Conservation (phyloP, 2,888 invertebrate genomes). For the Troilus luridus region DNA sequence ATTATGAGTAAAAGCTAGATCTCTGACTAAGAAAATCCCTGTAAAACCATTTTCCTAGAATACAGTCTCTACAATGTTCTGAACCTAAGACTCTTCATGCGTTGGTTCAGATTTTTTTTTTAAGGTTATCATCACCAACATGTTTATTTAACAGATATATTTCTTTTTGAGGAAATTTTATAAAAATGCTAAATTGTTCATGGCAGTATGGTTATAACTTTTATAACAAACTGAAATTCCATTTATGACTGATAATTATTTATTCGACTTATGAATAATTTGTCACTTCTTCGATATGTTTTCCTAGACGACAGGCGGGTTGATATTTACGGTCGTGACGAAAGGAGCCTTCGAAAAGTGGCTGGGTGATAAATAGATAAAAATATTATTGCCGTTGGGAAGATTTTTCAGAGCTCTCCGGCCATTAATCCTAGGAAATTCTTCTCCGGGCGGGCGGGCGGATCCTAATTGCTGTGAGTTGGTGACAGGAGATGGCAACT, state of each 20-base stretch:
- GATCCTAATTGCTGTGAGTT: conserved; percentile 18
- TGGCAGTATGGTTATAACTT: not conserved
- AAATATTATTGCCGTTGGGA: conserved; percentile 25
- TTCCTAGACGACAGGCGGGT: not conserved
- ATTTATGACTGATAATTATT: not conserved
- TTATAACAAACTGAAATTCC: not conserved
- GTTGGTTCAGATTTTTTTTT: too few species aligned
- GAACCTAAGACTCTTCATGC: too few species aligned
- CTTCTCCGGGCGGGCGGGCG: not conserved
- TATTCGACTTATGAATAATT: not conserved
- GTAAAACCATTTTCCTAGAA: too few species aligned
- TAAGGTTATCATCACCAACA: too few species aligned
- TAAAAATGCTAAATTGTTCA: too few species aligned
- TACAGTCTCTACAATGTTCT: too few species aligned
- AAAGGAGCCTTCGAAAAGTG: not conserved
- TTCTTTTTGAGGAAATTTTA: too few species aligned
- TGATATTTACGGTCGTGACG: conserved; percentile 13
- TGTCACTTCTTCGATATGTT: not conserved
- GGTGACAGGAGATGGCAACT: conserved; percentile 24
- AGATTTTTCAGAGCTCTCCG: not conserved
- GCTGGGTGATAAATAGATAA: conserved; percentile 3
- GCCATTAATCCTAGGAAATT: not conserved
- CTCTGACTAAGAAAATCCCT: too few species aligned
- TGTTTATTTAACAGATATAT: too few species aligned
- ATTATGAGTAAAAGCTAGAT: too few species aligned